phyloP scores from a whole-genome alignment of 2,113 vertebrate genomes.

The Xenus cinereus region DNA sequence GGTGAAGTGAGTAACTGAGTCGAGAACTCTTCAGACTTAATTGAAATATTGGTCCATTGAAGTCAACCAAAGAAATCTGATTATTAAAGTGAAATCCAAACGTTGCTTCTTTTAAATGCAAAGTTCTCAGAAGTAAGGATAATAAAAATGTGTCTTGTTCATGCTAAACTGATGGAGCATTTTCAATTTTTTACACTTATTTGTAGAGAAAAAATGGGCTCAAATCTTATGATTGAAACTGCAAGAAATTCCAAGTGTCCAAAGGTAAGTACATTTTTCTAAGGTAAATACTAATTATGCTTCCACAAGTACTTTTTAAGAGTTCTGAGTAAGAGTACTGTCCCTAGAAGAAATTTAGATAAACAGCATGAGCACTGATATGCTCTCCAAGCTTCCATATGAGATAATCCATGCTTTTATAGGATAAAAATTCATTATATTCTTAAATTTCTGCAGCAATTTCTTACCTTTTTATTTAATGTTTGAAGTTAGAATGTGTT shows the following conservation, averaged over 20 bases:
- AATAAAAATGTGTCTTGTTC: background rate
- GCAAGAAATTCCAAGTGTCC: conserved; percentile 89
- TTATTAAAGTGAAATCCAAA: background rate
- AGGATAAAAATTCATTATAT: background rate
- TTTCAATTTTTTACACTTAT: background rate
- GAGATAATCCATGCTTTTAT: background rate
- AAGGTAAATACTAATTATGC: background rate
- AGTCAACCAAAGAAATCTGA: background rate
- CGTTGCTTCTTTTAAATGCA: background rate
- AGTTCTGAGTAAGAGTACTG: background rate
- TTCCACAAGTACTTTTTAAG: background rate
- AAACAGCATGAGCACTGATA: background rate
- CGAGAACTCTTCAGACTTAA: background rate
- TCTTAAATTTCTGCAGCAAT: background rate
- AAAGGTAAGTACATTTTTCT: conserved; percentile 79
- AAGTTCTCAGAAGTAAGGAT: background rate
- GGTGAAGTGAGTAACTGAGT: background rate
- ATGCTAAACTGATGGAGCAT: background rate
- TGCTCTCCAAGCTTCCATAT: background rate
- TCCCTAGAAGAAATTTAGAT: background rate
- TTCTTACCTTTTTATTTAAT: background rate
- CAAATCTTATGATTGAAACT: conserved; percentile 91
- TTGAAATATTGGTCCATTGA: background rate
- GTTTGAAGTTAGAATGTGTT: background rate
- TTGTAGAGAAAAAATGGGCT: conserved; percentile 92